Evolutionary conservation across 2,113 vertebrate genomes (phyloP).

Genomic region (Anolis sagrei): DNA sequence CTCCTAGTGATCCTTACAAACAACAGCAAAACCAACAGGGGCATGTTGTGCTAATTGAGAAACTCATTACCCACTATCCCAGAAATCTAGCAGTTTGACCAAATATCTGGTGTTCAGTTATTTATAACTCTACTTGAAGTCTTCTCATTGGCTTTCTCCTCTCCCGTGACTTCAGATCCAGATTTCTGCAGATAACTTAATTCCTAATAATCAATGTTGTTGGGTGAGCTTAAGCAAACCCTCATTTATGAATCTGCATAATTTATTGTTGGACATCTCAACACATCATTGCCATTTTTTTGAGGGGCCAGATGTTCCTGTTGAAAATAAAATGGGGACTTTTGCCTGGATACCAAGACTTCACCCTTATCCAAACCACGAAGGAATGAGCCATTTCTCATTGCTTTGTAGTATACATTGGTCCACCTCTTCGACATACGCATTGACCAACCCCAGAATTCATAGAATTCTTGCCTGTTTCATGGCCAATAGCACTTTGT

Average conservation of each 20-base stretch:
- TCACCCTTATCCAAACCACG: not conserved
- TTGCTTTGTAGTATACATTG: not conserved
- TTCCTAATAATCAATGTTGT: not conserved
- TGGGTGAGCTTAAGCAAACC: not conserved
- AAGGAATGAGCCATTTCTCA: slow-evolving; percentile 27
- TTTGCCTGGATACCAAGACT: not conserved
- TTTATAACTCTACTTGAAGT: too few relatives aligned
- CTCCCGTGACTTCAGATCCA: too few relatives aligned
- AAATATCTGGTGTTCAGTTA: not conserved
- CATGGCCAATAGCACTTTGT: slow-evolving; percentile 22
- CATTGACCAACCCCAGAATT: not conserved
- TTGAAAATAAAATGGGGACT: too few relatives aligned
- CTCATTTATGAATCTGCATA: not conserved
- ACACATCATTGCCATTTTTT: not conserved
- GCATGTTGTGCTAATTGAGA: too few relatives aligned
- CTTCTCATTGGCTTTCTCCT: not conserved
- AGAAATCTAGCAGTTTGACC: not conserved
- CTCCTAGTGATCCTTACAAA: not conserved
- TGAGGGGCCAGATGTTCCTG: not conserved
- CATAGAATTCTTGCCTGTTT: not conserved
- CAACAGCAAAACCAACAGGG: not conserved
- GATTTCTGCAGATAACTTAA: not conserved
- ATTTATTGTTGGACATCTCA: not conserved
- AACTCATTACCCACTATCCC: not conserved
- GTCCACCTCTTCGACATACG: not conserved